Conservation (phyloP, 2,113 vertebrate species). For the Podilymbus podiceps region DNA sequence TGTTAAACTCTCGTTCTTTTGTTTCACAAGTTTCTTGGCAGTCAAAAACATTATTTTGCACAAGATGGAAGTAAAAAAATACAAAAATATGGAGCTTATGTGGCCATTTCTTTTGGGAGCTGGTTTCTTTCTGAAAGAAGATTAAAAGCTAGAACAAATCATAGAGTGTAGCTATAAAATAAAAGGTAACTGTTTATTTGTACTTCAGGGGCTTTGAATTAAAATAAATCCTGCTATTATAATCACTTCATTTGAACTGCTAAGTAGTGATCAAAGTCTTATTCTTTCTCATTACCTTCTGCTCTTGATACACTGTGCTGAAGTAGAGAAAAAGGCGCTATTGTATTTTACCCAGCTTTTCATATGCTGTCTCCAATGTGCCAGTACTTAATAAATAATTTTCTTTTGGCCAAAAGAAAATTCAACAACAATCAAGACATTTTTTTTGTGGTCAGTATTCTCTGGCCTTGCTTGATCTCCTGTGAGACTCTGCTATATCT, state of each 20-base stretch:
- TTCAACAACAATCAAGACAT: background rate
- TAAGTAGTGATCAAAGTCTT: background rate
- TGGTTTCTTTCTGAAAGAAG: background rate
- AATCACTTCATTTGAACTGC: background rate
- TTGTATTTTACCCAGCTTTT: background rate
- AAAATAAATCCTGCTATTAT: background rate
- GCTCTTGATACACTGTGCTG: background rate
- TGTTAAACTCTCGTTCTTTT: background rate
- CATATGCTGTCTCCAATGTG: background rate
- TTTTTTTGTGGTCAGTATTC: background rate
- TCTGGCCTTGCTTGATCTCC: background rate
- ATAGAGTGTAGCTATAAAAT: background rate
- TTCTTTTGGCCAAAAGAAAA: background rate
- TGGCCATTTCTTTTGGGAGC: background rate
- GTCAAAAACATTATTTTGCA: background rate
- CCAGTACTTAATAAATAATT: background rate
- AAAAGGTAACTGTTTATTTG: background rate
- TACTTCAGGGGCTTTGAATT: background rate
- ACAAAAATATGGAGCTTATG: background rate
- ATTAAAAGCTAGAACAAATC: background rate
- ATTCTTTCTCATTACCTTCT: background rate
- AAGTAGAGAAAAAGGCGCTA: background rate
- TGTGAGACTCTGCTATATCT: background rate
- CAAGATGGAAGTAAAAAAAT: background rate
- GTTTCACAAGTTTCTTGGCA: background rate